Percentiles rank a stretch among this genome's conserved stretches.
Conservation (phyloP, 2,888 invertebrate species). For the Phalera bucephala region DNA sequence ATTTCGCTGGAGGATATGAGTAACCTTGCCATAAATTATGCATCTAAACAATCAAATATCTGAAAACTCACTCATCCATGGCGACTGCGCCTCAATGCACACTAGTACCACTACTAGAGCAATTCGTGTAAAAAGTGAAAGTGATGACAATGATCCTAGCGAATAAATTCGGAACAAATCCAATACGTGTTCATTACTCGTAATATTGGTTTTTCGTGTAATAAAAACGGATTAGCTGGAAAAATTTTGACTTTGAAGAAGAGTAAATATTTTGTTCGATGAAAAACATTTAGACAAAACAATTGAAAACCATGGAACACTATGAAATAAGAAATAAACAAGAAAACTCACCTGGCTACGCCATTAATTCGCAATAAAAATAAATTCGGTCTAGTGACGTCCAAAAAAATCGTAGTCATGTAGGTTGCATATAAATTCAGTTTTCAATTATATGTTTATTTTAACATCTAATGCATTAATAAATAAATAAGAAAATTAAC, state of each 20-base stretch:
- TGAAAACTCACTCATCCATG: slow-evolving; percentile 80
- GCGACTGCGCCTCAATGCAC: slow-evolving; percentile 64
- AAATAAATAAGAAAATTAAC: too few relatives aligned
- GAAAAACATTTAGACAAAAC: slow-evolving; percentile 80
- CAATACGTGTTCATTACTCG: slow-evolving; percentile 83
- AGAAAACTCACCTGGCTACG: slow-evolving; percentile 83
- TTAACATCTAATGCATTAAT: too few relatives aligned
- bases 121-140: slow-evolving; percentile 80
- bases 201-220: slow-evolving; percentile 68
- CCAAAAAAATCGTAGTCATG: background rate
- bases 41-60: slow-evolving; percentile 56
- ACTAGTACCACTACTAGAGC: slow-evolving; percentile 67
- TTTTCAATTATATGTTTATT: too few relatives aligned
- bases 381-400: slow-evolving; percentile 56
- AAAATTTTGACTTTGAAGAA: slow-evolving; percentile 78
- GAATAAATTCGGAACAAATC: slow-evolving; percentile 80
- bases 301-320: slow-evolving; percentile 78
- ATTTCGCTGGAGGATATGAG: slow-evolving; percentile 59
- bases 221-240: slow-evolving; percentile 71
- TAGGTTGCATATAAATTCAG: too few relatives aligned
- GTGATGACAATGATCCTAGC: slow-evolving; percentile 81
- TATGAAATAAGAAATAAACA: slow-evolving; percentile 80
- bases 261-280: slow-evolving; percentile 74
- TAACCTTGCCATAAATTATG: slow-evolving; percentile 66
- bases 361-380: slow-evolving; percentile 83